A percentile compares a stretch with the other conserved stretches of the same genome.
These are phyloP conservation scores for Drosophila takahashii DNA, from an alignment of 1,140 invertebrate species.

Conservation along the genomic window DNA sequence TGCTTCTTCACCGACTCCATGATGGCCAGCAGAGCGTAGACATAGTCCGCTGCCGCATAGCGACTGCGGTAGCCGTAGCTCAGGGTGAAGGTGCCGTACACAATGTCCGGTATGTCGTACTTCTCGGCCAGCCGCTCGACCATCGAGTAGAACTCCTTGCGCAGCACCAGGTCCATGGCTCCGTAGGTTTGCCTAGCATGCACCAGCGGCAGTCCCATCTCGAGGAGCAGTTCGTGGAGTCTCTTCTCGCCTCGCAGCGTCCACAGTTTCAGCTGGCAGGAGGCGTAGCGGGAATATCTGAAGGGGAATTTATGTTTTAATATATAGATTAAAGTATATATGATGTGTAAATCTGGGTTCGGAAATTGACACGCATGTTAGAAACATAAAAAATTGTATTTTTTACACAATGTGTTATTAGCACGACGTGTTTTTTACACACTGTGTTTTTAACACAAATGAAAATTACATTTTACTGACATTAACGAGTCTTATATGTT, in stretches of 20 bases:
- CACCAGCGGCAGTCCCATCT: conserved; percentile 95
- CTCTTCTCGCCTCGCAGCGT: conserved; percentile 92
- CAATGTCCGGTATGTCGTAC: conserved; percentile 91
- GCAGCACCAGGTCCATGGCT: conserved; percentile 94
- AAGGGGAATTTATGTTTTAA: too few relatives aligned
- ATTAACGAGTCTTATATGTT: too few relatives aligned
- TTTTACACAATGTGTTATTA: too few relatives aligned
- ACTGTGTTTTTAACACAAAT: too few relatives aligned
- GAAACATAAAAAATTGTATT: too few relatives aligned
- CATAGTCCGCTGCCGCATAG: conserved; percentile 93
- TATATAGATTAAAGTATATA: too few relatives aligned
- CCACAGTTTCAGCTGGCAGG: conserved; percentile 92
- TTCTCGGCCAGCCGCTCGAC: conserved; percentile 92
- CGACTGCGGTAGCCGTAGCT: conserved; percentile 93
- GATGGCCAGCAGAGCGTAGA: conserved; percentile 92
- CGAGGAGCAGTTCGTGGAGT: conserved; percentile 94
- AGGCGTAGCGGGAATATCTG: conserved; percentile 91
- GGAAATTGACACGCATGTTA: too few relatives aligned
- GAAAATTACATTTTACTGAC: too few relatives aligned
- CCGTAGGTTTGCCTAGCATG: conserved; percentile 94
- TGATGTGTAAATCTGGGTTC: too few relatives aligned
- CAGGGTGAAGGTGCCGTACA: conserved; percentile 91
- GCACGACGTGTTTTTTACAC: too few relatives aligned
- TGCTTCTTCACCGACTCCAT: conserved; percentile 89
- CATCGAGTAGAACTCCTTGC: conserved; percentile 91